Percentiles rank a stretch among this genome's conserved stretches.
phyloP scores from a whole-genome alignment of 2,888 invertebrate genomes.

The Argyresthia goedartella region DNA sequence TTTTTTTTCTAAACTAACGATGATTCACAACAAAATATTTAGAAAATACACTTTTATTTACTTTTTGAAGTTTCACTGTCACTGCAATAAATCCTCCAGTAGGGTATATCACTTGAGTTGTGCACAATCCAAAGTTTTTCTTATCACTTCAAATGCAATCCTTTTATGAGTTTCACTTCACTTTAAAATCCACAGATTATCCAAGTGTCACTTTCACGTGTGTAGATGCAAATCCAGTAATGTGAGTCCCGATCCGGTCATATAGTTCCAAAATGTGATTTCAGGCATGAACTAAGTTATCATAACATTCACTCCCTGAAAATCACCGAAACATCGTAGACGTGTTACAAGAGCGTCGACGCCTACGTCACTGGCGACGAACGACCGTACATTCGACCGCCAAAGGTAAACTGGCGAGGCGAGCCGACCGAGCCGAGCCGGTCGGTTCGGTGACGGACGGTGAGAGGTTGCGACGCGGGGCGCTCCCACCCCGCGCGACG shows the following conservation, averaged over 20 bases:
- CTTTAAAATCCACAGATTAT: slow-evolving; percentile 41
- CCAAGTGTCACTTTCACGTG: slow-evolving; percentile 54
- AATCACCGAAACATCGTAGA: slow-evolving; percentile 66
- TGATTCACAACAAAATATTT: no score
- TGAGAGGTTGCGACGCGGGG: slow-evolving; percentile 73
- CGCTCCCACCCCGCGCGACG: slow-evolving; percentile 66
- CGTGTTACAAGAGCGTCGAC: slow-evolving; percentile 68
- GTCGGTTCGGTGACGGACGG: slow-evolving; percentile 27
- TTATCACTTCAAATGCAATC: slow-evolving; percentile 45
- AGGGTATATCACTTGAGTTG: slow-evolving; percentile 25
- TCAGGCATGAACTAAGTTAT: slow-evolving; percentile 67
- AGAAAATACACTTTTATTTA: slow-evolving; percentile 34
- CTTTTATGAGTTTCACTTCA: slow-evolving; percentile 57
- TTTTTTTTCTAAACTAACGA: no score
- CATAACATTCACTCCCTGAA: slow-evolving; percentile 45
- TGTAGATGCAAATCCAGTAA: slow-evolving; percentile 58
- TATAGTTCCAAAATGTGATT: slow-evolving; percentile 78
- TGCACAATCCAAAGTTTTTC: slow-evolving; percentile 41
- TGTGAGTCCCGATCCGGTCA: slow-evolving; percentile 65
- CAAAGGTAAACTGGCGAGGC: slow-evolving; percentile 73
- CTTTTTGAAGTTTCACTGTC: slow-evolving; percentile 28
- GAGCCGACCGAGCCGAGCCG: slow-evolving; percentile 12
- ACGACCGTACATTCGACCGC: slow-evolving; percentile 66
- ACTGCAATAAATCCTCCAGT: slow-evolving; percentile 26
- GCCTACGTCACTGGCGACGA: slow-evolving; percentile 66